A percentile compares a stretch with the other conserved stretches of the same genome.
phyloP scores from a whole-genome alignment of 2,888 invertebrate genomes.

The Dione vanillae region DNA sequence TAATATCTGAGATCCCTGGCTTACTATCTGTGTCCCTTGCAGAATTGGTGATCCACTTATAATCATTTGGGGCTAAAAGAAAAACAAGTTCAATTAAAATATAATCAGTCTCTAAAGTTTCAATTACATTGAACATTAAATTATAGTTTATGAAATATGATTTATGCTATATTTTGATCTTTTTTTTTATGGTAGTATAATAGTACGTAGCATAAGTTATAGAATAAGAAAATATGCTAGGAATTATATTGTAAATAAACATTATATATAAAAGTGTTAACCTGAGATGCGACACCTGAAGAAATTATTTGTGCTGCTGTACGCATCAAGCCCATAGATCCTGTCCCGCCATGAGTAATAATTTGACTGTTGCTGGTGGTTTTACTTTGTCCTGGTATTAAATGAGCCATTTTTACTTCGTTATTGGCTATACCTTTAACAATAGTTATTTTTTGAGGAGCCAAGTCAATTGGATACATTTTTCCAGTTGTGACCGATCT shows the following conservation, averaged over 20 bases:
- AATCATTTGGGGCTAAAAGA: slow-evolving; percentile 75
- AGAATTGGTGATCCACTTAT: slow-evolving; percentile 73
- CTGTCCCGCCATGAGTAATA: slow-evolving; percentile 64
- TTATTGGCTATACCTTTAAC: slow-evolving; percentile 76
- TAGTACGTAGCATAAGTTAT: too few relatives aligned
- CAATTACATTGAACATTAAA: too few relatives aligned
- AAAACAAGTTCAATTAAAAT: background rate
- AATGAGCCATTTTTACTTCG: slow-evolving; percentile 80
- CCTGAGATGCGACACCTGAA: slow-evolving; percentile 76
- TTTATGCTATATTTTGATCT: too few relatives aligned
- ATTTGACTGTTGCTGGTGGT: slow-evolving; percentile 69
- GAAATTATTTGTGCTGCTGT: slow-evolving; percentile 77
- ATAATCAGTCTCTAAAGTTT: too few relatives aligned
- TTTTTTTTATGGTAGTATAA: too few relatives aligned
- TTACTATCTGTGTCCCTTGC: slow-evolving; percentile 76
- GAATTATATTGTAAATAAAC: background rate
- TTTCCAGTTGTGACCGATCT: slow-evolving; percentile 83
- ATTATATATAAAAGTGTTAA: slow-evolving; percentile 47
- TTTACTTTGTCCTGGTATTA: slow-evolving; percentile 73
- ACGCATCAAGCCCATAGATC: slow-evolving; percentile 74
- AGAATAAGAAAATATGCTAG: background rate
- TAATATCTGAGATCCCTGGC: slow-evolving; percentile 73
- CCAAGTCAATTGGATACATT: slow-evolving; percentile 83
- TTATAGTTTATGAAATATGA: too few relatives aligned
- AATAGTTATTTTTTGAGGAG: slow-evolving; percentile 81